A percentile compares a stretch with the other conserved stretches of the same genome.
Evolutionary conservation across 2,113 vertebrate genomes (phyloP).

Genomic region (Pachypanchax playfairii): DNA sequence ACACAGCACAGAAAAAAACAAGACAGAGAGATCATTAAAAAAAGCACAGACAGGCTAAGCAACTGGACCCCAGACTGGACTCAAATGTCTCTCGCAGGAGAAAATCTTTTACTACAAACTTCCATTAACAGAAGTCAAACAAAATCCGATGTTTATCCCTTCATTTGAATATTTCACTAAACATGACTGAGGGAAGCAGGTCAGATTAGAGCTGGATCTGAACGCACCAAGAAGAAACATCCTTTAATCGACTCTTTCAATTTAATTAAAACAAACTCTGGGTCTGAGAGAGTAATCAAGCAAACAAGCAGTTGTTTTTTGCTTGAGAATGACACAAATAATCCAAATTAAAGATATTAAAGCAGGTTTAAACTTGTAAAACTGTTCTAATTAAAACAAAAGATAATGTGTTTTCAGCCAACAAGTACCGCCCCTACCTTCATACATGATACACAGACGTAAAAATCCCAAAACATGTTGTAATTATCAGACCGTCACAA

Average conservation of each 20-base stretch:
- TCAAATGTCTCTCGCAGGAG: too few relatives aligned
- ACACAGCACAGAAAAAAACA: conserved; percentile 27
- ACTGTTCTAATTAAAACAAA: not conserved
- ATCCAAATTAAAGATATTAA: conserved; percentile 2
- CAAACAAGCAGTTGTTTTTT: not conserved
- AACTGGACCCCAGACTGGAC: not conserved
- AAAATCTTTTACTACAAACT: too few relatives aligned
- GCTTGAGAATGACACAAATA: not conserved
- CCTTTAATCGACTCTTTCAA: not conserved
- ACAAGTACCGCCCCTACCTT: not conserved
- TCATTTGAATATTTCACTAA: not conserved
- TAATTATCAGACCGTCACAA: too few relatives aligned
- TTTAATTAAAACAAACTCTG: not conserved
- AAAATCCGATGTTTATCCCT: not conserved
- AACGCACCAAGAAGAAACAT: not conserved
- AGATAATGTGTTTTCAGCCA: not conserved
- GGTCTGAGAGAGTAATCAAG: not conserved
- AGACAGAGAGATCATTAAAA: not conserved
- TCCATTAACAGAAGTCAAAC: not conserved
- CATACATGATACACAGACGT: too few relatives aligned
- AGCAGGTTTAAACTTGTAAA: not conserved
- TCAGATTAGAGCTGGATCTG: not conserved
- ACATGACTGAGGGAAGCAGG: not conserved
- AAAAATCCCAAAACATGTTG: not conserved
- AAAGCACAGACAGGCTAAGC: not conserved